Evolutionary conservation across 2,888 invertebrate species (phyloP), one percentile per base, ranked within the genome.

Genomic region (Augiades crinisus): DNA sequence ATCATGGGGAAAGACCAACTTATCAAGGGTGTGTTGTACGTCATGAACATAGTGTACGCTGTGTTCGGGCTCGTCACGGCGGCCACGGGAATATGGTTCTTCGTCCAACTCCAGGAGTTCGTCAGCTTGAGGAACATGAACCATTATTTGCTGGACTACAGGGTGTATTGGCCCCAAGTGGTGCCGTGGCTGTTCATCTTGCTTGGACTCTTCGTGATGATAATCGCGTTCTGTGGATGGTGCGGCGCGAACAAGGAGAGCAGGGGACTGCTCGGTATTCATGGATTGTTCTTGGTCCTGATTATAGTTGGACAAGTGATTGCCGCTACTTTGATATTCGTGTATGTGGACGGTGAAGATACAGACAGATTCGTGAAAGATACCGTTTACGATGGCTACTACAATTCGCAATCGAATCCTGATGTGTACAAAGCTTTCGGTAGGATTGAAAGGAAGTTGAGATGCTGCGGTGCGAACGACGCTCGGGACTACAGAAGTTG

Each of bases 151-250:
- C 51, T 88, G 69, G 89, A 89, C 75, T 89, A 88, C 62, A 67
- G 88, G 43, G 68, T 89, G 37, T 89, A 89, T 67, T 89, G 89
- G 89, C 89, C 88, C 1, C 89, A 89, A 55, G 84, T 83, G 1
- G 87, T 85, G 45, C 89, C 89, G 78, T 89, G 89, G 89, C 75
- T 89, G 59, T 88, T 88, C 65, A 88, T 88, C 40, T 44, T 89
- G 0, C 69, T 85, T 4, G 88, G 87, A 19, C 53, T 88, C 34
- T 78, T 78, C 57, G 75, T 88, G 22, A 78, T 88, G 76, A 70
- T 82, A 55, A 77, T 89, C 22, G 72, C 88, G 0, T 81, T 86
- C 65, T 88, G 88, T 40, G 88, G 88, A 0, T 89, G 80, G 78
- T 87, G 85, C 59, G 88, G 88, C 1, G 71, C 88, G 12, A 78